A percentile compares a stretch with the other conserved stretches of the same genome.
These are phyloP conservation scores for Carterocephalus palaemon DNA, from an alignment of 2,888 invertebrate species.

Conservation along the genomic window DNA sequence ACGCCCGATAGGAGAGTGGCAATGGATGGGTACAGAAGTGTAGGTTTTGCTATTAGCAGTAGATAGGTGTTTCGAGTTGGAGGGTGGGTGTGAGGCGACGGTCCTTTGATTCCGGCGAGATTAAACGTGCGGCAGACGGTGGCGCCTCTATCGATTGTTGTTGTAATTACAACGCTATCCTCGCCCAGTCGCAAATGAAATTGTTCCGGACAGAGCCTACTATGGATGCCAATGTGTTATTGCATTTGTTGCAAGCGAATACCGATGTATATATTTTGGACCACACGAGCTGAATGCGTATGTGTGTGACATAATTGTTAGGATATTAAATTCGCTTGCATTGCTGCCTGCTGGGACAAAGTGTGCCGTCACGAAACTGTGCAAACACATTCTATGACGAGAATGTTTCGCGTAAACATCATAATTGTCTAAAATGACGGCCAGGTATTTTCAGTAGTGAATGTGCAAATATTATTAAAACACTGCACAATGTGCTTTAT, in stretches of 20 bases:
- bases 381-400: too few relatives aligned
- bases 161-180: conserved; percentile 78
- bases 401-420: too few relatives aligned
- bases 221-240: conserved; percentile 68
- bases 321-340: conserved; percentile 15
- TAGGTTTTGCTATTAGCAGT: conserved; percentile 37
- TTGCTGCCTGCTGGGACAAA: conserved; percentile 1
- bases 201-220: conserved; percentile 76
- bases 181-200: conserved; percentile 79
- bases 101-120: conserved; percentile 78
- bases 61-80: conserved; percentile 50
- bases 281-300: conserved; percentile 36
- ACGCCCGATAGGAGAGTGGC: conserved; percentile 25
- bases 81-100: conserved; percentile 71
- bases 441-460: too few relatives aligned
- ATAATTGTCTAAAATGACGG: too few relatives aligned
- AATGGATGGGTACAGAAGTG: conserved; percentile 39
- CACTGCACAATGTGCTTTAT: too few relatives aligned
- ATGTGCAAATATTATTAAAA: too few relatives aligned
- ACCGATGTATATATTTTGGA: conserved; percentile 45
- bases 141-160: conserved; percentile 80
- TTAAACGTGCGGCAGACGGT: conserved; percentile 79
- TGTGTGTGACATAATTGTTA: conserved; percentile 14
- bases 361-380: background rate
- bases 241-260: conserved; percentile 51